Percentiles rank a stretch among this genome's conserved stretches.
Evolutionary conservation across 2,113 vertebrate genomes (phyloP).

Genomic region (Chaenocephalus aceratus): DNA sequence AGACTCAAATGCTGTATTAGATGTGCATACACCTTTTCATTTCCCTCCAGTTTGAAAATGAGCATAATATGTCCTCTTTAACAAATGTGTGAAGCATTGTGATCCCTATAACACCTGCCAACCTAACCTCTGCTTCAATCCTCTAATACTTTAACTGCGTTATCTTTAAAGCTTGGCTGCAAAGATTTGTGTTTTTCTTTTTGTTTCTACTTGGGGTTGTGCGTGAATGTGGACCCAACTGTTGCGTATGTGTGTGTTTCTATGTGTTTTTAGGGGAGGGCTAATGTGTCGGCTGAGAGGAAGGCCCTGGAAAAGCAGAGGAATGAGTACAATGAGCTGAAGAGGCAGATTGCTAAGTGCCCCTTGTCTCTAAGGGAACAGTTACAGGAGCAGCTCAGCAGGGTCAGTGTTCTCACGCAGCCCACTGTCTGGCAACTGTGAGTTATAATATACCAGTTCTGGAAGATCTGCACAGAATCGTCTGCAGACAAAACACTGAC

Average conservation of each 20-base stretch:
- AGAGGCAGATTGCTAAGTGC: conserved; percentile 97
- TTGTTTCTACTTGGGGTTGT: conserved; percentile 65
- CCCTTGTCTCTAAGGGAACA: conserved; percentile 96
- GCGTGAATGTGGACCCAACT: conserved; percentile 25
- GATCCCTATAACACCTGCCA: conserved; percentile 25
- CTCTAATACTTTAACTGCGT: conserved; percentile 50
- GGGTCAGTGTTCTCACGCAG: conserved; percentile 93
- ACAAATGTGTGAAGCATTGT: conserved; percentile 23
- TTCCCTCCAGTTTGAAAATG: neutral
- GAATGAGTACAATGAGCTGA: conserved; percentile 94
- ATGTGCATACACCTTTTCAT: neutral
- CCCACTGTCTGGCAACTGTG: conserved; percentile 80
- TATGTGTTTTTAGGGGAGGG: conserved; percentile 93
- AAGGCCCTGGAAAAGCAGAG: conserved; percentile 93
- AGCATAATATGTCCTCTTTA: neutral
- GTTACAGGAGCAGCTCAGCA: conserved; percentile 96
- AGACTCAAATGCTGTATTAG: conserved; percentile 20
- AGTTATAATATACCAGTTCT: conserved; percentile 70
- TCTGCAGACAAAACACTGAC: conserved; percentile 44
- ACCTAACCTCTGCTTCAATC: conserved; percentile 42
- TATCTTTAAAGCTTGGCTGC: conserved; percentile 62
- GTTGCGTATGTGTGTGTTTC: conserved; percentile 60
- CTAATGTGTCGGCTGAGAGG: conserved; percentile 94
- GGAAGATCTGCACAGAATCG: conserved; percentile 47
- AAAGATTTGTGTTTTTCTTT: conserved; percentile 75